A percentile compares a stretch with the other conserved stretches of the same genome.
phyloP scores from a whole-genome alignment of 2,888 invertebrate species.

The Sinelater perroti region DNA sequence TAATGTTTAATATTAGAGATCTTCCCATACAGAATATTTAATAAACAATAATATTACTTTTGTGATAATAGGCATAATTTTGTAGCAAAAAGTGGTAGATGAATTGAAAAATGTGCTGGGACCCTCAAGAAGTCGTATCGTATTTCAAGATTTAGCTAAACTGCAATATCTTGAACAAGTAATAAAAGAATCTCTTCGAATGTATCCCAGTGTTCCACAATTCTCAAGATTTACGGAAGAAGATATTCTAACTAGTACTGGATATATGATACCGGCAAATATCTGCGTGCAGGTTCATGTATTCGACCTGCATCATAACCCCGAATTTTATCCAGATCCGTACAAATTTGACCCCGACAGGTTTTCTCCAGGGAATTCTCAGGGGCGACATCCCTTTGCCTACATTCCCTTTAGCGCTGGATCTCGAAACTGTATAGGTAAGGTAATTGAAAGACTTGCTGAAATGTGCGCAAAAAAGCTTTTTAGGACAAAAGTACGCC shows the following conservation, averaged over 20 bases:
- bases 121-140: conserved; percentile 61
- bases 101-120: conserved; percentile 62
- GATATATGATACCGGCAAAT: conserved; percentile 62
- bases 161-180: conserved; percentile 72
- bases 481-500: conserved; percentile 72
- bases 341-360: conserved; percentile 74
- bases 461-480: neutral
- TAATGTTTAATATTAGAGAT: neutral
- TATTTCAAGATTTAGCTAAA: conserved; percentile 66
- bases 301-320: conserved; percentile 72
- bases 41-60: neutral
- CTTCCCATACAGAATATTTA: neutral
- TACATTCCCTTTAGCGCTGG: conserved; percentile 77
- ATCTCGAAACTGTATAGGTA: conserved; percentile 75
- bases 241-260: conserved; percentile 45
- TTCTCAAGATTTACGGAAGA: conserved; percentile 63
- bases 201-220: conserved; percentile 73
- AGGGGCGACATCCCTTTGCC: conserved; percentile 68
- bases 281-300: conserved; percentile 66
- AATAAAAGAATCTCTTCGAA: conserved; percentile 70
- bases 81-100: conserved; percentile 58
- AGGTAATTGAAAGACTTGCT: neutral
- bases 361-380: conserved; percentile 69
- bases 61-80: neutral
- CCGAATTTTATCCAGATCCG: conserved; percentile 72